Evolutionary conservation across 2,113 vertebrate genomes (phyloP).

Genomic region (Nanorana parkeri): DNA sequence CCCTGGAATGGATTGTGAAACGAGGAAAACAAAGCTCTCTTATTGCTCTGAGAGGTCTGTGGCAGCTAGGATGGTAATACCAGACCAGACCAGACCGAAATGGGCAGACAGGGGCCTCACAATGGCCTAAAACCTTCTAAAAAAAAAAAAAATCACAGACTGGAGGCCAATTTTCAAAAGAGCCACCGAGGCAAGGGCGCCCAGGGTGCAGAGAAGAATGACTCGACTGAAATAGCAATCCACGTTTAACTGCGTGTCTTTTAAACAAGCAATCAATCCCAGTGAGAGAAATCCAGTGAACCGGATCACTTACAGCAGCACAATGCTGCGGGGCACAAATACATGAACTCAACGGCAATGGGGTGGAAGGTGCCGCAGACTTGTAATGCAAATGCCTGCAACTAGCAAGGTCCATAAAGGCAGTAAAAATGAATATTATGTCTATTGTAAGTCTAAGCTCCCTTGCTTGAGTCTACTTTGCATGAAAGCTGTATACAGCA

Average conservation of each 20-base stretch:
- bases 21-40: too few species aligned
- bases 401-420: neutral
- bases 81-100: neutral
- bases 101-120: neutral
- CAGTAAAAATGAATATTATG: too few species aligned
- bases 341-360: neutral
- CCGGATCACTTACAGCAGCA: constrained; percentile 10
- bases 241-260: constrained; percentile 7
- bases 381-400: neutral
- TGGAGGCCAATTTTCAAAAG: neutral
- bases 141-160: neutral
- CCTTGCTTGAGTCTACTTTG: too few species aligned
- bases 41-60: too few species aligned
- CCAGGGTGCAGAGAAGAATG: neutral
- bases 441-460: too few species aligned
- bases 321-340: constrained; percentile 7
- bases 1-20: too few species aligned
- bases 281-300: constrained; percentile 4
- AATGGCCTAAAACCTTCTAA: neutral
- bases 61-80: too few species aligned
- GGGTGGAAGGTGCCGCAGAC: neutral
- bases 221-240: neutral
- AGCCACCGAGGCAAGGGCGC: neutral
- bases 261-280: constrained; percentile 29
- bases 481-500: too few species aligned